Conservation (phyloP, 2,797 vertebrate species). For the Sebastes iracundus region DNA sequence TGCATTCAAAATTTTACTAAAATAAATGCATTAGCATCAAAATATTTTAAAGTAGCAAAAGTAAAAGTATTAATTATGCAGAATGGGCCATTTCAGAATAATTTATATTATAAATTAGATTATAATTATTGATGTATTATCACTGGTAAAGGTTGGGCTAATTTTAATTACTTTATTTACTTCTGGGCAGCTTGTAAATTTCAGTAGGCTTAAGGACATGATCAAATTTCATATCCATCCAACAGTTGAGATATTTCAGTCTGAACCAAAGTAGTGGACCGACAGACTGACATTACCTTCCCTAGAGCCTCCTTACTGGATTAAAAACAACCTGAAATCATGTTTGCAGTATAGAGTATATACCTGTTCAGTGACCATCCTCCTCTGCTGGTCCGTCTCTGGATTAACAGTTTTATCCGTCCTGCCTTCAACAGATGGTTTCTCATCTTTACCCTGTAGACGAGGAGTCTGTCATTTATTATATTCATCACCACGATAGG, state of each 20-base stretch:
- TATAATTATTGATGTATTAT: background rate
- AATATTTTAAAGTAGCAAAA: too few relatives aligned
- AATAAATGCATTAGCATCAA: too few relatives aligned
- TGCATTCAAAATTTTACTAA: too few relatives aligned
- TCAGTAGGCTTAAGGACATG: background rate
- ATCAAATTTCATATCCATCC: background rate
- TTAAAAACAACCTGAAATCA: background rate
- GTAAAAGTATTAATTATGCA: too few relatives aligned
- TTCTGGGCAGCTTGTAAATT: background rate
- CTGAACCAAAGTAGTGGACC: background rate
- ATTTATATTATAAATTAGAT: too few relatives aligned
- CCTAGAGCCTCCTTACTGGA: background rate
- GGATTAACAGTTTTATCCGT: constrained; percentile 45
- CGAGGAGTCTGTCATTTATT: background rate
- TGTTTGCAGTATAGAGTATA: background rate
- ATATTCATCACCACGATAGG: background rate
- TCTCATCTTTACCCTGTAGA: constrained; percentile 64
- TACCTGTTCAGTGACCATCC: constrained; percentile 85
- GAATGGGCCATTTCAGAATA: too few relatives aligned
- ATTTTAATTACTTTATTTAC: background rate
- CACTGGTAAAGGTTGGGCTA: background rate
- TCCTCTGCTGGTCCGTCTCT: constrained; percentile 77
- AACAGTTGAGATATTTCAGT: background rate
- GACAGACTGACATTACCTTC: background rate
- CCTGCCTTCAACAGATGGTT: constrained; percentile 30